Base-by-base conservation (phyloP, 2,797 vertebrate species). In the Synanceia verrucosa region DNA sequence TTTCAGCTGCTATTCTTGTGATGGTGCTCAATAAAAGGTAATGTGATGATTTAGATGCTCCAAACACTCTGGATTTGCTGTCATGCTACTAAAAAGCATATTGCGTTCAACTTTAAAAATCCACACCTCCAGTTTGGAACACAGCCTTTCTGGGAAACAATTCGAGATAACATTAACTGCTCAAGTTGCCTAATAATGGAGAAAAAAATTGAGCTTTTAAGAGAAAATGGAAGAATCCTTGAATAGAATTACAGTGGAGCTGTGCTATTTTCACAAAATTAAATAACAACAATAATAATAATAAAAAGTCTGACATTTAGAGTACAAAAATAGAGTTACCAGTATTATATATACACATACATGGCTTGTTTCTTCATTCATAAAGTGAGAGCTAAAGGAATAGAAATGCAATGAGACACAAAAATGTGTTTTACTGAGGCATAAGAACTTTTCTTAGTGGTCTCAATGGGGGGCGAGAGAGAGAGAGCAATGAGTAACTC, bases 401-500 rank as follows among this genome's bases (percentile, higher is more conserved):
- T 21, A 58, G 10, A 48, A 44, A 56, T 2, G 37, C 18, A 48
- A 46, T 44, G 59, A 43, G 9, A 26, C 0, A 18, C 3, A 46
- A 36, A 37, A 48, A 50, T 7, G 7, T 9, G 24, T 41, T 50
- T 51, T 24, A 23, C 39, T 8, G 26, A 56, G 10, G 8, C 8
- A 62, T 41, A 24, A 34, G 26, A 46, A 16, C 10, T 53, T 31
- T 14, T 52, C 16, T 44, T n/a, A 53, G 44, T 16, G 9, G 34
- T 65, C 37, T 77, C 58, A 24, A 21, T 19, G 52, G 21, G 18
- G 36, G 14, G 11, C 51, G n/a, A 26, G 0, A n/a, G 21, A 36
- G 13, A n/a, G 41, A 57, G 18, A 64, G 46, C 33, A 39, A 58
- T 10, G 16, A 70, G 24, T 23, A 73, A 85, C 93, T 93, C 88